Evolutionary conservation across 2,113 vertebrate genomes (phyloP), one percentile per base, ranked within the genome.

Genomic region (Ochotona princeps): DNA sequence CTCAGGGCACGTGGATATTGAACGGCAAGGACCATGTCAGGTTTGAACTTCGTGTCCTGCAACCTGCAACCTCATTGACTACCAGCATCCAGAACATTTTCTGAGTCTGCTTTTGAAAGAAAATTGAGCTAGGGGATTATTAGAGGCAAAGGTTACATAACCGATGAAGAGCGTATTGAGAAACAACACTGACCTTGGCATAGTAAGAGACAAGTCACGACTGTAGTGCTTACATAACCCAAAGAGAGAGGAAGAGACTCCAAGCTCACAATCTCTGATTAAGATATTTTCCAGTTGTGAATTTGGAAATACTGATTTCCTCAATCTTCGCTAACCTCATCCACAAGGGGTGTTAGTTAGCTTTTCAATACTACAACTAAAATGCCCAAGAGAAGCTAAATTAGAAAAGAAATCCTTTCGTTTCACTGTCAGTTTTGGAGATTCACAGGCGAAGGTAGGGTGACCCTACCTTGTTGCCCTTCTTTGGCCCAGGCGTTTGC

Each of bases 161-260:
- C 57, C 70, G 92, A 47, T 81, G 94, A 86, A 90, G 65, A 83
- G 66, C 88, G 94, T 88, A 90, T 83, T 93, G 74, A 96, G 85
- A 85, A 54, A 38, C 17, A 63, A 6, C 76, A 78, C 73, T 94
- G 95, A 95, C 67, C 78, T 81, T 57, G 17, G 11, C 35, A 21
- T 30, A 35, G 60, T 76, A 93, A 93, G 47, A 86, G 21, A 32
- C 44, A 81, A 74, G 63, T 10, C 10, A 60, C 13, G 8, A 21
- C 13, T 11, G 5, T n/a, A 38, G 30, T 69, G 57, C 67, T 83
- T 32, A 26, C n/a, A 30, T n/a, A 82, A 65, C 65, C 28, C 12
- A 5, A 8, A 20, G 8, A 5, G 35, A 47, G 11, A 4, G 47
- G 69, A 60, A 23, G 26, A 38, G 30, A 91, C 44, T 81, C 20